A percentile compares a stretch with the other conserved stretches of the same genome.
Evolutionary conservation across 64 coral and sea anemone species (phyloP).

Genomic region (Dendronephthya gigantea): DNA sequence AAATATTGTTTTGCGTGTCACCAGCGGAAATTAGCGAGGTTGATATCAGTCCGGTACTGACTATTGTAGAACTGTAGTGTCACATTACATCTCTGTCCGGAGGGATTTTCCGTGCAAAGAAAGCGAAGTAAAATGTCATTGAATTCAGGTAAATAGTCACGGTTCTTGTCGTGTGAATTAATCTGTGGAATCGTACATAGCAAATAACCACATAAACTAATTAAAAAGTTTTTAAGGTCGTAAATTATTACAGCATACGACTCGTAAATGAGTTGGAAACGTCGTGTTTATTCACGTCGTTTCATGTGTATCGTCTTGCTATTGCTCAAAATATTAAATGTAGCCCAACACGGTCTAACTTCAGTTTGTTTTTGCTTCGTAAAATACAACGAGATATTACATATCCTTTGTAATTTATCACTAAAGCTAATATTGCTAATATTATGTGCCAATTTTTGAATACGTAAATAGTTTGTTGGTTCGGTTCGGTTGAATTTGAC

Average conservation of each 20-base stretch:
- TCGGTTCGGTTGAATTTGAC: background rate
- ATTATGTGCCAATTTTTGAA: background rate
- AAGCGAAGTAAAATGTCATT: background rate
- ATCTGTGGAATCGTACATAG: background rate
- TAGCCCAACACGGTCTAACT: background rate
- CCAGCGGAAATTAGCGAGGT: background rate
- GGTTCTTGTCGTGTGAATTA: background rate
- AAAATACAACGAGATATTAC: background rate
- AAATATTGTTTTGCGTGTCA: background rate
- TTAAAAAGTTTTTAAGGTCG: background rate
- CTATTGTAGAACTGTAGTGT: too few species aligned
- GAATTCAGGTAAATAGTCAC: background rate
- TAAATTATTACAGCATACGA: background rate
- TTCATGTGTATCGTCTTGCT: background rate
- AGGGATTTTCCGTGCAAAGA: background rate
- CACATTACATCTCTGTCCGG: background rate
- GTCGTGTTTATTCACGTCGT: background rate
- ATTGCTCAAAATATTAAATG: background rate
- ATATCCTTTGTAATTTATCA: background rate
- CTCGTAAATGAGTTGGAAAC: background rate
- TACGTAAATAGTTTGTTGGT: background rate
- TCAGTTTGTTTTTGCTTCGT: background rate
- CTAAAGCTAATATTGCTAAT: background rate
- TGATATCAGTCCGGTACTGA: background rate
- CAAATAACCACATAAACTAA: background rate